phyloP scores from a whole-genome alignment of 2,113 vertebrate genomes.

The Tyrannus savana region DNA sequence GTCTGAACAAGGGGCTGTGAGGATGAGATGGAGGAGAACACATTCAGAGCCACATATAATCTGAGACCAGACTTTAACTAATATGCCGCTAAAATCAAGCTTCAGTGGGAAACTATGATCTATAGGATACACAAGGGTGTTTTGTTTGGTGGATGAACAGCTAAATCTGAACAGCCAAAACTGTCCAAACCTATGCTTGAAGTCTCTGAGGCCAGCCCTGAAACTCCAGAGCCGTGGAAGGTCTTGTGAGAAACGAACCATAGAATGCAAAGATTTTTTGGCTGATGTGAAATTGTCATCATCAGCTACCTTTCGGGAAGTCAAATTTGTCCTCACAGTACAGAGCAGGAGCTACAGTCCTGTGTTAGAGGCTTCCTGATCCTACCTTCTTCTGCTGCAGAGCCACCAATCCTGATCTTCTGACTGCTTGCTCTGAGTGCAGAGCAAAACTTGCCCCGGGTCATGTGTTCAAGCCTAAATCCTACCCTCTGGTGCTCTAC shows the following conservation, averaged over 20 bases:
- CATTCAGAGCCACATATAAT: background rate
- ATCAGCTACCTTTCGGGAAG: background rate
- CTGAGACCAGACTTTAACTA: background rate
- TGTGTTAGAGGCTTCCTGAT: accelerated
- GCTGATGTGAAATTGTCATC: background rate
- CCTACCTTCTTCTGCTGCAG: background rate
- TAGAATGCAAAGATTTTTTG: background rate
- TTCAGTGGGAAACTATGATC: background rate
- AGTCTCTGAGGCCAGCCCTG: background rate
- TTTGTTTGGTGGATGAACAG: background rate
- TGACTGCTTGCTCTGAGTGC: background rate
- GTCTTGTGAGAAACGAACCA: background rate
- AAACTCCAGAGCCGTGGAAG: background rate
- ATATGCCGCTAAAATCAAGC: background rate
- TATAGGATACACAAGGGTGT: background rate
- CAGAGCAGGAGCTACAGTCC: background rate
- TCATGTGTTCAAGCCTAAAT: background rate
- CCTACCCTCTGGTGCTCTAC: background rate
- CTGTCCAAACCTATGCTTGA: background rate
- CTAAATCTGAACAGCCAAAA: background rate
- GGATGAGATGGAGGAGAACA: background rate
- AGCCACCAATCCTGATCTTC: background rate
- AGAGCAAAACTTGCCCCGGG: background rate
- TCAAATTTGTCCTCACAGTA: background rate
- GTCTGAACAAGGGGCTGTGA: background rate